phyloP scores from a whole-genome alignment of 2,888 invertebrate genomes.

The Coremacera marginata region DNA sequence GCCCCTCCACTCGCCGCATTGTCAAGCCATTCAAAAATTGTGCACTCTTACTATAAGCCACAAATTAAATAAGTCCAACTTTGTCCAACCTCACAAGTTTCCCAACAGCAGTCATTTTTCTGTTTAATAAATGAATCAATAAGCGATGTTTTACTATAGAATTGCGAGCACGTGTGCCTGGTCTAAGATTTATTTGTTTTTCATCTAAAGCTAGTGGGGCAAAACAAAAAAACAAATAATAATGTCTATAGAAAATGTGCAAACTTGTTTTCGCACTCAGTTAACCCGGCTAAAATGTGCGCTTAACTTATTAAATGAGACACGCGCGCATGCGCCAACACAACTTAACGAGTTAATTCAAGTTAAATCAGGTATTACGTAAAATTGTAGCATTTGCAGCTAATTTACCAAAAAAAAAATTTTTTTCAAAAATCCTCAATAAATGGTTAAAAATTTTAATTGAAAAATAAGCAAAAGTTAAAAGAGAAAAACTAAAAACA shows the following conservation, averaged over 20 bases:
- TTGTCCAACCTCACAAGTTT: too few species aligned
- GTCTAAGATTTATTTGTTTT: slow-evolving; percentile 1
- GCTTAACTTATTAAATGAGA: slow-evolving; percentile 22
- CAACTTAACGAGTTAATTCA: slow-evolving; percentile 30
- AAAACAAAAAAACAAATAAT: too few species aligned
- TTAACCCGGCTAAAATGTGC: slow-evolving; percentile 16
- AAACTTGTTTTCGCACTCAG: slow-evolving; percentile 10
- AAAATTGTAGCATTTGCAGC: slow-evolving; percentile 18
- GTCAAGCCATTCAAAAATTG: too few species aligned
- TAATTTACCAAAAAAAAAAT: neutral
- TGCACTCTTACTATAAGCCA: too few species aligned
- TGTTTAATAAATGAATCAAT: slow-evolving; percentile 6
- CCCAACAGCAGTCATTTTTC: neutral
- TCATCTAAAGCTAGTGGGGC: neutral
- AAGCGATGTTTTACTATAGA: neutral
- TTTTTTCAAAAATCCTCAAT: too few species aligned
- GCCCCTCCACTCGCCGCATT: too few species aligned
- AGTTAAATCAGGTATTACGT: slow-evolving; percentile 22
- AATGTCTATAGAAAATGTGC: too few species aligned
- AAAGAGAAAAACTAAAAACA: neutral
- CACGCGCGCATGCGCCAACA: slow-evolving; percentile 21
- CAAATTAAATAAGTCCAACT: too few species aligned
- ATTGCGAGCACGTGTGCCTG: slow-evolving; percentile 16
- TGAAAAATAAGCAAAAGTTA: neutral
- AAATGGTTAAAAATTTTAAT: neutral